Conservation (phyloP, 1,140 invertebrate genomes). For the Chionoecetes opilio region DNA sequence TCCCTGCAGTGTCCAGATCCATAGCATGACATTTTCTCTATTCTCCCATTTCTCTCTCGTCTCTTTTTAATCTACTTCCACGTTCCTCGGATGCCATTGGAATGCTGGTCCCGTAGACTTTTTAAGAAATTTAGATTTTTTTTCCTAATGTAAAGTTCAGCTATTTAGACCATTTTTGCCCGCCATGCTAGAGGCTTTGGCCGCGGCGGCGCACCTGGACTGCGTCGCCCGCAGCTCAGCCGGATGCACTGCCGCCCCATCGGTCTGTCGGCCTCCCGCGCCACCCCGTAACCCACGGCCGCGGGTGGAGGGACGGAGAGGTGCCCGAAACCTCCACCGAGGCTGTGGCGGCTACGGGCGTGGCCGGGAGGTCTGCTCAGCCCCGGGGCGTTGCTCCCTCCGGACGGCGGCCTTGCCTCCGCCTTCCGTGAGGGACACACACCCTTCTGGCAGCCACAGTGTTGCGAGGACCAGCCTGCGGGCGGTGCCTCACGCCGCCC, state of each 20-base stretch:
- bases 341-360: background rate
- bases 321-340: background rate
- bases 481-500: background rate
- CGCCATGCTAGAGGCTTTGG: background rate
- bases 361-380: background rate
- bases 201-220: background rate
- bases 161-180: background rate
- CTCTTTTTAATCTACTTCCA: background rate
- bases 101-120: slow-evolving; percentile 12
- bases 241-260: background rate
- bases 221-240: background rate
- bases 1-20: slow-evolving; percentile 65
- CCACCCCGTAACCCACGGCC: background rate
- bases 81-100: background rate
- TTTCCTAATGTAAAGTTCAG: background rate
- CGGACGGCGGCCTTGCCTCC: no score
- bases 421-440: no score
- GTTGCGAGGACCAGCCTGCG: background rate
- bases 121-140: background rate
- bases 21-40: slow-evolving; percentile 58
- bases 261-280: no score
- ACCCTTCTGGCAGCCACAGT: background rate
- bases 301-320: background rate
- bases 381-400: background rate
- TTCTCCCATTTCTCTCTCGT: slow-evolving; percentile 12